These are phyloP conservation scores for Zosterops lateralis DNA, from an alignment of 2,113 vertebrate species.

Conservation along the genomic window DNA sequence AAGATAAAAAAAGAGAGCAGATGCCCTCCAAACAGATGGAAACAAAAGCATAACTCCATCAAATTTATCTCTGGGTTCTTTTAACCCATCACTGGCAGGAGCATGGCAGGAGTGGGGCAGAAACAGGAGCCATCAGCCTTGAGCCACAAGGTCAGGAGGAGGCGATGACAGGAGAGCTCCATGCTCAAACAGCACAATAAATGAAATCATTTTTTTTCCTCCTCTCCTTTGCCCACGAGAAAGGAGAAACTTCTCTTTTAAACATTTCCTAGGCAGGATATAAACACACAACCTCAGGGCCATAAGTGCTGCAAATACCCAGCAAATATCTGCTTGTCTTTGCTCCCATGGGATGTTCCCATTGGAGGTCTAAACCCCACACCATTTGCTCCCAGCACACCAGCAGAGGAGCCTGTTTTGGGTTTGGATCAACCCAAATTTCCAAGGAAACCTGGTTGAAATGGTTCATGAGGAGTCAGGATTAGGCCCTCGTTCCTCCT, in stretches of 20 bases:
- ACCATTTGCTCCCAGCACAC: background rate
- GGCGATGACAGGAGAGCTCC: background rate
- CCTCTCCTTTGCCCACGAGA: background rate
- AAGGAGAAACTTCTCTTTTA: background rate
- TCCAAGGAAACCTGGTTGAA: background rate
- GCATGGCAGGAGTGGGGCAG: background rate
- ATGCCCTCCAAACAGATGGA: background rate
- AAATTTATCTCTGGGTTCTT: background rate
- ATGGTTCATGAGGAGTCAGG: background rate
- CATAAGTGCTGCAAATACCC: background rate
- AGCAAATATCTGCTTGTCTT: background rate
- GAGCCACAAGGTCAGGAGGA: background rate
- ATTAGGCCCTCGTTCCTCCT: background rate
- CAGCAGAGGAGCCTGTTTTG: background rate
- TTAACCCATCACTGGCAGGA: background rate
- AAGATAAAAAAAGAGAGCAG: background rate
- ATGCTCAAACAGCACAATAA: background rate
- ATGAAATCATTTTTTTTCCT: background rate
- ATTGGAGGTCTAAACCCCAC: background rate
- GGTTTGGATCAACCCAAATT: background rate
- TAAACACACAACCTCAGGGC: background rate
- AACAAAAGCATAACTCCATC: background rate
- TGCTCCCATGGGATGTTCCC: background rate
- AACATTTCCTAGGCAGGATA: background rate
- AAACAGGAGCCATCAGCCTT: background rate